These are phyloP conservation scores for Parazoanthus swiftii DNA, from an alignment of 92 coral and sea anemone species.

Conservation along the genomic window DNA sequence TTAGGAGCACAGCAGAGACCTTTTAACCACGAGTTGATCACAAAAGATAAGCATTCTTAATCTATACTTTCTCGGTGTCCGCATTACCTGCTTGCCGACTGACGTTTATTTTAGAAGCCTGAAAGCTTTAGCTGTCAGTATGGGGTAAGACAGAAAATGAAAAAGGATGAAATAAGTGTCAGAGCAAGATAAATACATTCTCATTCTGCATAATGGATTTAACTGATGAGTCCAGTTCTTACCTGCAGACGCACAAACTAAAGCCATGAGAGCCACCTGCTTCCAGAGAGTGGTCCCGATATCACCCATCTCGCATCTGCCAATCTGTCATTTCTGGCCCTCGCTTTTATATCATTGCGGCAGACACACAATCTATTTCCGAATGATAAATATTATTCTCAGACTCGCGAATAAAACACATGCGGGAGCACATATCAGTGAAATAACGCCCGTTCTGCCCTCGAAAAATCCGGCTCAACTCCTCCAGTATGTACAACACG, in stretches of 20 bases:
- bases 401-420: background rate
- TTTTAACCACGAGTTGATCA: background rate
- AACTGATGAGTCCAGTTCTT: background rate
- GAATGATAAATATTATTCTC: background rate
- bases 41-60: background rate
- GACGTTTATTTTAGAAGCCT: background rate
- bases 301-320: slow-evolving; percentile 28
- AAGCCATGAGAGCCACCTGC: slow-evolving; percentile 1
- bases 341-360: slow-evolving; percentile 31
- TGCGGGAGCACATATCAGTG: background rate
- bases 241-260: slow-evolving; percentile 19
- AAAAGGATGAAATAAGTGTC: background rate
- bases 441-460: slow-evolving; percentile 14
- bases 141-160: background rate
- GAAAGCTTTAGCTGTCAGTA: background rate
- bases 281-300: background rate
- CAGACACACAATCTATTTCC: slow-evolving; percentile 18
- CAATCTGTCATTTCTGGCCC: background rate
- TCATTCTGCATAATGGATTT: background rate
- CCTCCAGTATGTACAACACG: background rate
- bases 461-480: slow-evolving; percentile 24
- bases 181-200: background rate
- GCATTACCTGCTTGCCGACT: background rate
- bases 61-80: background rate
- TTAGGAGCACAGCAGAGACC: background rate